Evolutionary conservation across 2,113 vertebrate genomes (phyloP), one percentile per base, ranked within the genome.

Genomic region (Calidris pugnax): DNA sequence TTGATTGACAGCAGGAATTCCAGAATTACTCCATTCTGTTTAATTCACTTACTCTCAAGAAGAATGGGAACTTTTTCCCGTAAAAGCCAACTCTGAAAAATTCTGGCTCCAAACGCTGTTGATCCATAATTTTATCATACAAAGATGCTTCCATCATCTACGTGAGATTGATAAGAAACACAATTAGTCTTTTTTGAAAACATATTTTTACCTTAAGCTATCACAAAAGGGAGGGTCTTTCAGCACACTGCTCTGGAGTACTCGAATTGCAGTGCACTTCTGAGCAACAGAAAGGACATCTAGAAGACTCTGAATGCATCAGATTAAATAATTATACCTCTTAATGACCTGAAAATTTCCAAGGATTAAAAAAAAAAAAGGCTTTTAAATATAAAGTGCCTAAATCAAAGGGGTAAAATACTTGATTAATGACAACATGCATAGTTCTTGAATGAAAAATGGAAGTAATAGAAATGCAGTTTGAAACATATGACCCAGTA

Each of bases 81-180:
- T 99, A 99, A 98, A 99, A 99, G 59, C 99, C 99, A 80, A 99
- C 99, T 97, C 99, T 97, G 97, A 99, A 99, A 98, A 99, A 99
- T 95, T 99, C 99, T 4, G 99, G 99, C 78, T 99, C 99, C 93
- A 99, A 97, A 63, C 99, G 98, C 82, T 99, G 99, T 94, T 99
- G 99, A 97, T 99, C 99, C 99, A 99, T 99, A 86, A 99, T 99
- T 98, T 99, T 99, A 97, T 99, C 99, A 72, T 99, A 99, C 37
- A 99, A 97, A 62, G 99, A 99, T 4, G 99, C 99, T 95, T 99
- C 99, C 99, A 99, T 99, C 99, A 99, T 99, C 98, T 98, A 67
- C 43, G 33, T 85, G 93, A 95, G 74, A 55, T 95, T 10, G 69
- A 59, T 28, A 86, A 76, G 50, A 82, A 35, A 32, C 45, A 23